Base-by-base conservation (phyloP, 2,888 invertebrate species). In the Malthinus seriepunctatus region DNA sequence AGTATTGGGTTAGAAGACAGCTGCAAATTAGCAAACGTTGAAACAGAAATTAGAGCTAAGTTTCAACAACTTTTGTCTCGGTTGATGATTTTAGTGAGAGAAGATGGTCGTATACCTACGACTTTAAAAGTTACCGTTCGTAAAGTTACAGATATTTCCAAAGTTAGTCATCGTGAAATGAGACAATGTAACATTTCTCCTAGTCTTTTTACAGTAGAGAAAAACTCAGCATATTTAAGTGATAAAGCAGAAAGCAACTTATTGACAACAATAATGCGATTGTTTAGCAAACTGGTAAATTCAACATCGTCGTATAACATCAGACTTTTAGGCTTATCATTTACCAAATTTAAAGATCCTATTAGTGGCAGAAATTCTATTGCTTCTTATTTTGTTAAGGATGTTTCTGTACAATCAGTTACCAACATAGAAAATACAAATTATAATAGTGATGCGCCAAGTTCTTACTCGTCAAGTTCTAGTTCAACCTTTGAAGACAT, bases 1-100 rank as follows among this genome's bases (percentile, higher is more conserved):
- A 88, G 88, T 62, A 90, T 92, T 70, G 89, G 91, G 12, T 78
- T 92, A 60, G 92, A 92, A 73, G 91, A 92, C 74, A 87, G 90
- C 56, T 91, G 90, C 75, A 86, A 85, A 69, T 85, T 86, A 56
- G 87, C 91, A 49, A 88, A 88, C 66, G 83, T 88, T 2, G 86
- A 87, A 67, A 86, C 84, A 56, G 91, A 91, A 72, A 88, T 91
- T 2, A 87, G 87, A 71, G 87, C 88, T 32, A 88, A 89, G 68
- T 84, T 91, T 66, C 80, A 83, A 60, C 84, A 87, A 65, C 76
- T 93, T 23, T 77, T 91, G 42, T 84, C 86, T 70, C 83, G 92
- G 69, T 77, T 92, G 55, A 81, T 91, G 63, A 83, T 88, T 55
- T 81, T 91, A 65, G 86, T 91, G 5, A 82, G 85, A 53, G 90